Conservation (phyloP, 2,888 invertebrate genomes). For the Drosophila borealis region DNA sequence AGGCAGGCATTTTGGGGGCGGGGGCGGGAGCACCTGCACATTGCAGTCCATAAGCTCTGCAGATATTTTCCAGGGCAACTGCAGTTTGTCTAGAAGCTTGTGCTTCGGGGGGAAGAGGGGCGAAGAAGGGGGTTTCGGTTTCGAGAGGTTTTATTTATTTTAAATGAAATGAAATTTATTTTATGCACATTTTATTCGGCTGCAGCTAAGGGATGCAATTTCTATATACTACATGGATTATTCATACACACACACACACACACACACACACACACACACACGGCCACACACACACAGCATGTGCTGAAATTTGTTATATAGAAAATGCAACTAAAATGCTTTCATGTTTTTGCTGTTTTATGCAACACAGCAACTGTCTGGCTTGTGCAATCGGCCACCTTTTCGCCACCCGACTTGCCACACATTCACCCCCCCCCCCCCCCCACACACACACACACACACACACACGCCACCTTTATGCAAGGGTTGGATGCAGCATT, state of each 20-base stretch:
- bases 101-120: slow-evolving; percentile 17
- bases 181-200: slow-evolving; percentile 73
- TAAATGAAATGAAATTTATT: slow-evolving; percentile 79
- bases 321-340: slow-evolving; percentile 78
- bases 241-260: slow-evolving; percentile 41
- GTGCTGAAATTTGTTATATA: slow-evolving; percentile 56
- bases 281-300: neutral
- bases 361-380: slow-evolving; percentile 62
- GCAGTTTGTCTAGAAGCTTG: slow-evolving; percentile 61
- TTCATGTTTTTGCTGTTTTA: slow-evolving; percentile 73
- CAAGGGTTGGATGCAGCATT: slow-evolving; percentile 44
- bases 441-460: neutral
- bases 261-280: neutral
- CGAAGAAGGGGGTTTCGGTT: neutral
- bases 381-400: slow-evolving; percentile 20
- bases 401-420: neutral
- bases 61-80: slow-evolving; percentile 18
- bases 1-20: too few species aligned
- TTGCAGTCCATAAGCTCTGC: too few species aligned
- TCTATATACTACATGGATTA: slow-evolving; percentile 68
- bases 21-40: too few species aligned
- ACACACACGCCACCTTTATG: too few species aligned
- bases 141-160: slow-evolving; percentile 72
- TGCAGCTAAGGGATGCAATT: slow-evolving; percentile 58
- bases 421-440: slow-evolving; percentile 1